Conservation (phyloP, 2,113 vertebrate genomes). For the Corvus hawaiiensis region DNA sequence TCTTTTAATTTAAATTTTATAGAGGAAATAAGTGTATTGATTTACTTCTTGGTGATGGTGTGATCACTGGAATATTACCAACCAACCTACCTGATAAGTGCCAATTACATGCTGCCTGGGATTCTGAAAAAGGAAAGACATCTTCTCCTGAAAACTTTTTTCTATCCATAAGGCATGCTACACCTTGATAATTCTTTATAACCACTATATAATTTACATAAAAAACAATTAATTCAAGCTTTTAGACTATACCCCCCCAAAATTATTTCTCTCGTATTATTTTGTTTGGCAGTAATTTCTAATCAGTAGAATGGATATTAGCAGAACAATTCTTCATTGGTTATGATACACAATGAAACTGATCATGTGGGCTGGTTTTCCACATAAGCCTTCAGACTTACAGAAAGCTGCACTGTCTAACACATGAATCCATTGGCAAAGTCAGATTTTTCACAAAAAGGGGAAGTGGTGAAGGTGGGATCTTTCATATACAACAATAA, state of each 20-base stretch:
- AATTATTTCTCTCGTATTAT: neutral
- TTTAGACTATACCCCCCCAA: rapidly evolving
- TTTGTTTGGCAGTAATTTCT: neutral
- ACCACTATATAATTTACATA: neutral
- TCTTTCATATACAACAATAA: neutral
- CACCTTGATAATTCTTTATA: neutral
- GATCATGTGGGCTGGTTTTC: neutral
- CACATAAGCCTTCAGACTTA: neutral
- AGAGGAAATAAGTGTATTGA: neutral
- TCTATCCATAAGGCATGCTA: neutral
- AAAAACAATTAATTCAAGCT: neutral
- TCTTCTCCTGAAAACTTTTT: neutral
- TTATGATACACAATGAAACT: neutral
- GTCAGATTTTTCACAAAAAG: neutral
- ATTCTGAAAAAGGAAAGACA: neutral
- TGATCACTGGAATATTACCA: neutral
- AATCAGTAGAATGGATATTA: neutral
- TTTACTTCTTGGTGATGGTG: neutral
- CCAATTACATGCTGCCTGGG: neutral
- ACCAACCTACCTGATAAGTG: neutral
- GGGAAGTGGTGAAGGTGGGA: neutral
- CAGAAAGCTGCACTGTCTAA: neutral
- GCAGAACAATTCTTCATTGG: neutral
- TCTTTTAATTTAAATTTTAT: slow-evolving; percentile 11
- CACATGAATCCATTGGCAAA: neutral